Base-by-base conservation (phyloP, 2,113 vertebrate genomes). In the Opisthocomus hoazin region DNA sequence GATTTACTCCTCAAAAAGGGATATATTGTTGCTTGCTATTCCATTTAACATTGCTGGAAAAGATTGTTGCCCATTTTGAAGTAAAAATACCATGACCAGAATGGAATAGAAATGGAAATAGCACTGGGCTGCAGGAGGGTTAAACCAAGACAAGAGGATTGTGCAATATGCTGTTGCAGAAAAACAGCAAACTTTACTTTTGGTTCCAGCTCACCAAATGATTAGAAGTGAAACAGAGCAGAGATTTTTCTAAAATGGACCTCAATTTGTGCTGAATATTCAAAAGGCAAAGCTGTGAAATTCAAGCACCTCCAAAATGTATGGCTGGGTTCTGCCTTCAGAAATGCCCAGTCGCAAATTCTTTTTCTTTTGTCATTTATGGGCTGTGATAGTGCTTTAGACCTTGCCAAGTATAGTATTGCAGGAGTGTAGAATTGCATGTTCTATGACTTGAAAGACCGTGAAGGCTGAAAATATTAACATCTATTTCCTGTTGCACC, bases 301-400 rank as follows among this genome's bases (percentile, higher is more conserved):
- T 92, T 85, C 76, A 84, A 74, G 84, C 85, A 87, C 81, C 80
- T 97, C 50, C 50, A 73, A 91, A 94, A 81, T 69, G 22, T 41
- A 45, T 57, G 56, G 37, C 46, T 77, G 29, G 50, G 51, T 77
- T 95, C 66, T 84, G 61, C 83, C 73, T 93, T 81, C 92, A 95
- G 84, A 84, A 93, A 84, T 69, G 26, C 50, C 34, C 43, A 61
- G 84, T 89, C 0, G 0, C 54, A 68, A 48, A 50, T 90, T 92
- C 30, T 86, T 93, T 94, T 96, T 46, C 69, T 82, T 97, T 89
- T 88, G 75, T 93, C 56, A 64, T 95, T 97, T 95, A 94, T 83
- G 66, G 60, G 58, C 84, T 95, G 45, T 82, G 65, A 82, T 87
- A 58, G 48, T 80, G 50, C 61, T 90, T 64, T 69, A 95, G 93